Percentiles rank a stretch among this genome's conserved stretches.
Evolutionary conservation across 2,888 invertebrate genomes (phyloP).

Genomic region (Cephus sareptanus): DNA sequence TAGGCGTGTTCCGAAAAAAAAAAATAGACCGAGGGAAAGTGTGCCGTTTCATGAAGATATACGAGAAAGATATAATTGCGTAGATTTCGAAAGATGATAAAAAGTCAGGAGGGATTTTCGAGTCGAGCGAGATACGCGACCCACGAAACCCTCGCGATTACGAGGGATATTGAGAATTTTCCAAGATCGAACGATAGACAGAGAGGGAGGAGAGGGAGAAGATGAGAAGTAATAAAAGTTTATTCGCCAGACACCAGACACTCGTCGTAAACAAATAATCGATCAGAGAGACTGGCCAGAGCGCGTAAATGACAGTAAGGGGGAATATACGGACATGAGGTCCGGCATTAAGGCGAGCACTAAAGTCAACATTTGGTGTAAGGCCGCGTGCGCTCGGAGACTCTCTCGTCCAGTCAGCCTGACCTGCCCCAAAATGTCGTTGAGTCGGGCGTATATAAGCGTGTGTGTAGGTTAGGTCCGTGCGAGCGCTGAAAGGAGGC

Average conservation of each 20-base stretch:
- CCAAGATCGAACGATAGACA: background rate
- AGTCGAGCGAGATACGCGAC: too few species aligned
- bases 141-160: background rate
- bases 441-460: conserved; percentile 16
- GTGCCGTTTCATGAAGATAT: background rate
- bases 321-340: background rate
- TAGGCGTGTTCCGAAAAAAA: background rate
- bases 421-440: conserved; percentile 39
- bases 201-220: too few species aligned
- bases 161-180: background rate
- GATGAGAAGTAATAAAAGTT: background rate
- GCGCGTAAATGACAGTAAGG: background rate
- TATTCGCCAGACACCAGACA: background rate
- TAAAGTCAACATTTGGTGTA: background rate
- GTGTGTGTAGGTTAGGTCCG: conserved; percentile 12
- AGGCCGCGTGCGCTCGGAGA: background rate
- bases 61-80: background rate
- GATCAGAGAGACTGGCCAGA: background rate
- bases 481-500: background rate
- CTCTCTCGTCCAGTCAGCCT: conserved; percentile 11
- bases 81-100: background rate
- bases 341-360: background rate
- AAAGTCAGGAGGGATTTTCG: too few species aligned
- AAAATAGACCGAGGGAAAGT: background rate
- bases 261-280: background rate